Evolutionary conservation across 2,888 invertebrate species (phyloP).

Genomic region (Meiosimyza platycephala): DNA sequence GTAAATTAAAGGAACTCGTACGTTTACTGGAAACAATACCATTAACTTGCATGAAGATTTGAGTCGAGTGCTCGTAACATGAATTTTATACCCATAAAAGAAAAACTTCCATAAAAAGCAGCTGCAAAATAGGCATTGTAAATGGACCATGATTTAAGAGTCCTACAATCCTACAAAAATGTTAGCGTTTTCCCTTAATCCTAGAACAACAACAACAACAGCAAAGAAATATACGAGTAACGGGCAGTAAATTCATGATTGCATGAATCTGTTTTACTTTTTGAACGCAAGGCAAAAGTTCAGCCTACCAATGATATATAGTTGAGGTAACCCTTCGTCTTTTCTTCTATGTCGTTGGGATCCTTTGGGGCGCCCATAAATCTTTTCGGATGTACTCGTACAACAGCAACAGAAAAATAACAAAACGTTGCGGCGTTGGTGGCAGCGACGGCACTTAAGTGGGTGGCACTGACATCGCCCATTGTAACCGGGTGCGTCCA

Average conservation of each 20-base stretch:
- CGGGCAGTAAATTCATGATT: slow-evolving; percentile 17
- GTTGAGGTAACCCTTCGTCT: slow-evolving; percentile 17
- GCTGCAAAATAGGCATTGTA: not conserved
- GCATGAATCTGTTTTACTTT: slow-evolving; percentile 10
- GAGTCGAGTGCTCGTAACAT: not conserved
- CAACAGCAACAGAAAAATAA: too few species aligned
- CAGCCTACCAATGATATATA: slow-evolving; percentile 17
- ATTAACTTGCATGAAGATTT: not conserved
- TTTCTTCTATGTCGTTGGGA: not conserved
- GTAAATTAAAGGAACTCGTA: too few species aligned
- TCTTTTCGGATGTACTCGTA: not conserved
- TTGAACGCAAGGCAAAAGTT: slow-evolving; percentile 2
- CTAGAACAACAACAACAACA: not conserved
- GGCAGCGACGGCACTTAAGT: not conserved
- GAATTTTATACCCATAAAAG: not conserved
- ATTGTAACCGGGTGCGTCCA: too few species aligned
- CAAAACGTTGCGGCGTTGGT: slow-evolving; percentile 1
- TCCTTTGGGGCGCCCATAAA: slow-evolving; percentile 17
- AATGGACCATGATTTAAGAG: too few species aligned
- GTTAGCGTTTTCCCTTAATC: too few species aligned
- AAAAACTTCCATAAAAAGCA: slow-evolving; percentile 12
- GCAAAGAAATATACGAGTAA: not conserved
- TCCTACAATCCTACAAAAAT: too few species aligned
- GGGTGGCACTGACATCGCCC: not conserved
- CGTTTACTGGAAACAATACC: too few species aligned